A percentile compares a stretch with the other conserved stretches of the same genome.
Conservation (phyloP, 2,888 invertebrate species). For the Caenorhabditis drosophilae region DNA sequence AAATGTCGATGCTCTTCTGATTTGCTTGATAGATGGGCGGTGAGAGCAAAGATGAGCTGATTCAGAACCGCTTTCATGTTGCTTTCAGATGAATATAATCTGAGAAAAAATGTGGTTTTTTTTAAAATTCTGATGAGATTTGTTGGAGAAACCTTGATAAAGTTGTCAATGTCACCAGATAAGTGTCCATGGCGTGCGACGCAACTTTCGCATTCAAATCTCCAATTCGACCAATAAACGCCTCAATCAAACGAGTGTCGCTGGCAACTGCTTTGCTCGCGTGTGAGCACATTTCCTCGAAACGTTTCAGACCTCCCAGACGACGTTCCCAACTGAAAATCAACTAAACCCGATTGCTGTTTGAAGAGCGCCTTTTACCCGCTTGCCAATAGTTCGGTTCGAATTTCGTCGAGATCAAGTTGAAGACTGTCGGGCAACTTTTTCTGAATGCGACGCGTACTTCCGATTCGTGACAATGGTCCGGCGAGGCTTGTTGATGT, state of each 20-base stretch:
- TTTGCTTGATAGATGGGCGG: conserved; percentile 49
- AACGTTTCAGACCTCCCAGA: conserved; percentile 39
- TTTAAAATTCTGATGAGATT: neutral
- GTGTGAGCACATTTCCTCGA: conserved; percentile 42
- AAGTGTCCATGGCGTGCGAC: conserved; percentile 45
- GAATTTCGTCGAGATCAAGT: conserved; percentile 49
- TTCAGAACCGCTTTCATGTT: conserved; percentile 50
- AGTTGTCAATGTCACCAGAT: conserved; percentile 38
- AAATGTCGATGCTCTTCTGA: conserved; percentile 52
- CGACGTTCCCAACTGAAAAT: conserved; percentile 44
- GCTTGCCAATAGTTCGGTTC: conserved; percentile 38
- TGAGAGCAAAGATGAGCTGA: conserved; percentile 43
- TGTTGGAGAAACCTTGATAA: conserved; percentile 38
- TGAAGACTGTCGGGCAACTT: conserved; percentile 51
- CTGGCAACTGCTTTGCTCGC: conserved; percentile 41
- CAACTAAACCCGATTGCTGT: neutral
- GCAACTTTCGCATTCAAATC: conserved; percentile 53
- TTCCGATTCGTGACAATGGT: conserved; percentile 38
- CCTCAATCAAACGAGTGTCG: conserved; percentile 48
- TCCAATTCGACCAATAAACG: conserved; percentile 47
- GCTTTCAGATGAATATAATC: conserved; percentile 48
- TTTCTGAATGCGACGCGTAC: conserved; percentile 36
- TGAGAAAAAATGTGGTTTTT: conserved; percentile 7
- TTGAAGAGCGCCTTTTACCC: conserved; percentile 9
- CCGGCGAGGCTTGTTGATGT: conserved; percentile 28